These are phyloP conservation scores for Scaptomyza hsui DNA, from an alignment of 1,140 invertebrate species.

Conservation along the genomic window DNA sequence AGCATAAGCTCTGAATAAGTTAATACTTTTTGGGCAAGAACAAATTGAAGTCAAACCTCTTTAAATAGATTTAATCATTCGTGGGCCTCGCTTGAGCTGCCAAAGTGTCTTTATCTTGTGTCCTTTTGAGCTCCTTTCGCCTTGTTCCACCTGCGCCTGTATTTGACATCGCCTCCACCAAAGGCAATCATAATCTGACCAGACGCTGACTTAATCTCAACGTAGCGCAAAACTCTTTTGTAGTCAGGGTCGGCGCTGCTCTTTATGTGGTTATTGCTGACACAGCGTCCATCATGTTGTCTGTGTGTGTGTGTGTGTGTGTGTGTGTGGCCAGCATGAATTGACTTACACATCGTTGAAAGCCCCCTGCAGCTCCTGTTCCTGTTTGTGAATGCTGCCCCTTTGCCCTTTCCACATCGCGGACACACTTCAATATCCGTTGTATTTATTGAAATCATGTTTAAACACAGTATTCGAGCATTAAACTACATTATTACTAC, in stretches of 20 bases:
- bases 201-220: background rate
- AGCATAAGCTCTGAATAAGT: too few species aligned
- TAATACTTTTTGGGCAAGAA: too few species aligned
- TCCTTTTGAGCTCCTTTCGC: background rate
- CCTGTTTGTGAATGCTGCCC: background rate
- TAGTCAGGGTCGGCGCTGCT: background rate
- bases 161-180: background rate
- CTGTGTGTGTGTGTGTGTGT: background rate
- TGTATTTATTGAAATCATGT: background rate
- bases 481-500: background rate
- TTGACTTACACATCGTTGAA: background rate
- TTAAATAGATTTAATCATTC: too few species aligned
- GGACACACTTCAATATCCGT: too few species aligned
- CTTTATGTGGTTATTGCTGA: background rate
- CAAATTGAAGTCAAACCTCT: too few species aligned
- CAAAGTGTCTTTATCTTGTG: background rate
- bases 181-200: conserved; percentile 3
- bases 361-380: background rate
- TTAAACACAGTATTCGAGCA: background rate
- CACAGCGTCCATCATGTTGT: too few species aligned
- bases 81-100: background rate
- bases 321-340: background rate
- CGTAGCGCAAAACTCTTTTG: background rate
- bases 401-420: too few species aligned
- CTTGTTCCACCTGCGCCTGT: background rate